Evolutionary conservation across 2,888 invertebrate species (phyloP).

Genomic region (Plutella xylostella): DNA sequence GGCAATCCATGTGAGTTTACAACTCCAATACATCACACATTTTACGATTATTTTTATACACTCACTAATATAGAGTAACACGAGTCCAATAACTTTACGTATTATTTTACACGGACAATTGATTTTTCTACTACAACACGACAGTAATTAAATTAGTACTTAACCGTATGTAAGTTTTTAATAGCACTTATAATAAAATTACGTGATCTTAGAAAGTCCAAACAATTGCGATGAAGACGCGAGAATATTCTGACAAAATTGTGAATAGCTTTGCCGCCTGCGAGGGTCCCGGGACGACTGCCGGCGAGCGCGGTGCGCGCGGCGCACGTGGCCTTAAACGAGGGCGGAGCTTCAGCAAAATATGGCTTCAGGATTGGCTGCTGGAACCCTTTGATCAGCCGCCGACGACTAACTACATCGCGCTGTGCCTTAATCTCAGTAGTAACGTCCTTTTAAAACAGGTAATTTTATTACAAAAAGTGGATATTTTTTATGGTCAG

Average conservation of each 20-base stretch:
- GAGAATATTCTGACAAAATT: neutral
- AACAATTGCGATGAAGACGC: neutral
- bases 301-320: slow-evolving; percentile 52
- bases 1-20: slow-evolving; percentile 1
- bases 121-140: too few species aligned
- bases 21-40: neutral
- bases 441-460: slow-evolving; percentile 69
- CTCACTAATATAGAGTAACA: neutral
- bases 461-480: slow-evolving; percentile 68
- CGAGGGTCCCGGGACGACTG: slow-evolving; percentile 40
- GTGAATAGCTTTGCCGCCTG: neutral
- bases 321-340: slow-evolving; percentile 57
- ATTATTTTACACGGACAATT: neutral
- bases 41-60: neutral
- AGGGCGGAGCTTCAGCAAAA: slow-evolving; percentile 39
- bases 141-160: too few species aligned
- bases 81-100: neutral
- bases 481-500: slow-evolving; percentile 58
- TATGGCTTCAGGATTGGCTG: slow-evolving; percentile 38
- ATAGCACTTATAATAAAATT: too few species aligned
- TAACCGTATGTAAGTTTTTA: too few species aligned
- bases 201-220: too few species aligned
- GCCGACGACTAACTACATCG: slow-evolving; percentile 65
- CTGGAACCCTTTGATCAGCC: slow-evolving; percentile 54
- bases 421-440: slow-evolving; percentile 66